phyloP scores from a whole-genome alignment of 2,888 invertebrate genomes.

The Myopa testacea region DNA sequence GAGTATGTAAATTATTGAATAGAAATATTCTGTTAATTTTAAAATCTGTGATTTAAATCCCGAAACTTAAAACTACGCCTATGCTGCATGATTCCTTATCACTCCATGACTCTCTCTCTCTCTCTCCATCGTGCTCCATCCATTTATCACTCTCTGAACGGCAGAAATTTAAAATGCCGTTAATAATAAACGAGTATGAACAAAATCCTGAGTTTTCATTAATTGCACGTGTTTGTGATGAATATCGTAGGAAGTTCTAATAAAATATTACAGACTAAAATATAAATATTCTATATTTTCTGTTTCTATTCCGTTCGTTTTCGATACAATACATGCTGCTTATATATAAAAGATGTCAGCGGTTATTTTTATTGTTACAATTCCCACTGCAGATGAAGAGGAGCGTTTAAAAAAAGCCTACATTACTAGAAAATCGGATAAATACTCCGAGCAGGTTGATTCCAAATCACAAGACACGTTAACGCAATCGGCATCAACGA shows the following conservation, averaged over 20 bases:
- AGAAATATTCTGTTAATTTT: too few species aligned
- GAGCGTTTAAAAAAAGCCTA: slow-evolving; percentile 53
- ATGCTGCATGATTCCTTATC: too few species aligned
- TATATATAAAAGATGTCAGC: slow-evolving; percentile 68
- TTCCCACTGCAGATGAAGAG: slow-evolving; percentile 71
- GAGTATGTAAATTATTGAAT: too few species aligned
- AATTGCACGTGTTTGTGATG: not conserved
- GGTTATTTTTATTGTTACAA: slow-evolving; percentile 72
- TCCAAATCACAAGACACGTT: not conserved
- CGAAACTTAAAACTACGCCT: too few species aligned
- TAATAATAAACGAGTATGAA: not conserved
- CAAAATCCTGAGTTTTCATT: not conserved
- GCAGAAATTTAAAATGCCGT: not conserved
- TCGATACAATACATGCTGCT: not conserved
- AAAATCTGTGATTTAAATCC: too few species aligned
- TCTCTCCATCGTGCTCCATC: not conserved
- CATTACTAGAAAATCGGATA: slow-evolving; percentile 42
- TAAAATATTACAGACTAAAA: not conserved
- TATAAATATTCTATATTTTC: not conserved
- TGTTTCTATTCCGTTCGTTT: not conserved
- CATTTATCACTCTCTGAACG: not conserved
- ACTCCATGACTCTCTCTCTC: too few species aligned
- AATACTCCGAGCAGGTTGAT: slow-evolving; percentile 43
- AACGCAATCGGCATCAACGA: not conserved
- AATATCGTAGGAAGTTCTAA: not conserved